Percentiles rank a stretch among this genome's conserved stretches.
phyloP scores from a whole-genome alignment of 2,888 invertebrate genomes.

The Conops quadrifasciatus region DNA sequence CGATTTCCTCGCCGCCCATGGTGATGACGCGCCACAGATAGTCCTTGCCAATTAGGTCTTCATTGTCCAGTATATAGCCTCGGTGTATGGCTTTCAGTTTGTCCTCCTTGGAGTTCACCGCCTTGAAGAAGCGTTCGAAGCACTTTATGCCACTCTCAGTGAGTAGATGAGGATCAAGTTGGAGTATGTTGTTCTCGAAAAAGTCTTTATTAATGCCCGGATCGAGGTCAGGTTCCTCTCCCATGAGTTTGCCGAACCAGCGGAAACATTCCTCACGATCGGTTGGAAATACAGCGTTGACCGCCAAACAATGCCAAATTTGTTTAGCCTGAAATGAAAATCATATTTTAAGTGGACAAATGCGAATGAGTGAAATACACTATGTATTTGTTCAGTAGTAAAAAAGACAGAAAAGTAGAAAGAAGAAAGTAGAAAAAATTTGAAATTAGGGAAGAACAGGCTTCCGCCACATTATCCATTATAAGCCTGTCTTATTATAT shows the following conservation, averaged over 20 bases:
- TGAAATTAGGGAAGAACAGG: too few relatives aligned
- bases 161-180: slow-evolving; percentile 87
- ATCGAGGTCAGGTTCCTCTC: slow-evolving; percentile 95
- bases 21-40: slow-evolving; percentile 96
- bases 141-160: slow-evolving; percentile 96
- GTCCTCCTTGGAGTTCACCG: slow-evolving; percentile 93
- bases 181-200: slow-evolving; percentile 93
- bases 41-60: slow-evolving; percentile 94
- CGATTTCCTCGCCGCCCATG: slow-evolving; percentile 90
- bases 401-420: not conserved
- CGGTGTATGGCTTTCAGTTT: slow-evolving; percentile 88
- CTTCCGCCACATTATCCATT: too few relatives aligned
- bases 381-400: not conserved
- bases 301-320: slow-evolving; percentile 96
- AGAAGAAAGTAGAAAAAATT: too few relatives aligned
- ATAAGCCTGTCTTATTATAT: too few relatives aligned
- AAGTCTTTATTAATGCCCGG: slow-evolving; percentile 95
- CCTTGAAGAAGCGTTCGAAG: slow-evolving; percentile 73
- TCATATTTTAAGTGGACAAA: slow-evolving; percentile 1
- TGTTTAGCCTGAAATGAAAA: slow-evolving; percentile 75
- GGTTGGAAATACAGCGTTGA: slow-evolving; percentile 88
- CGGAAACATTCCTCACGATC: slow-evolving; percentile 97
- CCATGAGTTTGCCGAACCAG: slow-evolving; percentile 97
- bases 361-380: not conserved
- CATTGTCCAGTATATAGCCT: slow-evolving; percentile 88